Percentiles rank a stretch among this genome's conserved stretches.
These are phyloP conservation scores for Hirtodrosophila cameraria DNA, from an alignment of 2,888 invertebrate species.

Conservation along the genomic window DNA sequence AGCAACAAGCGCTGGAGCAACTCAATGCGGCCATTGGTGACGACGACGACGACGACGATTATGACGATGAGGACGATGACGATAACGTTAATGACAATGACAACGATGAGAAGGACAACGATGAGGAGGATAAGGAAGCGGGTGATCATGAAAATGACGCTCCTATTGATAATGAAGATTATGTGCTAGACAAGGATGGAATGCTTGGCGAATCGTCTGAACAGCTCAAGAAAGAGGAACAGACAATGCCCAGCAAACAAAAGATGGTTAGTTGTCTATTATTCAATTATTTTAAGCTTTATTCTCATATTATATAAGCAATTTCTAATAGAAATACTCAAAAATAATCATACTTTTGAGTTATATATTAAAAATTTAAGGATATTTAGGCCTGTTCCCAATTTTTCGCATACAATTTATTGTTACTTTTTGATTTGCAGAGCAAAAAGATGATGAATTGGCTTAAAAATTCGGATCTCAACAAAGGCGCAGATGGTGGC, in stretches of 20 bases:
- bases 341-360: no score
- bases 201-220: not conserved
- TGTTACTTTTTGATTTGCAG: slow-evolving; percentile 13
- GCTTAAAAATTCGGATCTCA: slow-evolving; percentile 83
- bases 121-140: slow-evolving; percentile 14
- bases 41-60: slow-evolving; percentile 65
- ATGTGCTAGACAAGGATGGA: not conserved
- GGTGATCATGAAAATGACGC: slow-evolving; percentile 15
- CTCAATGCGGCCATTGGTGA: slow-evolving; percentile 69
- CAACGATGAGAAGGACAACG: slow-evolving; percentile 15
- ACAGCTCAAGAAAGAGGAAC: slow-evolving; percentile 4
- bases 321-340: no score
- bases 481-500: slow-evolving; percentile 80
- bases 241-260: slow-evolving; percentile 21
- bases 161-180: slow-evolving; percentile 1
- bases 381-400: no score
- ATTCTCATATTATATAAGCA: no score
- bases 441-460: slow-evolving; percentile 76
- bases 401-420: no score
- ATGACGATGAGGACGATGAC: slow-evolving; percentile 53
- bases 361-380: no score
- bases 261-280: slow-evolving; percentile 45
- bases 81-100: slow-evolving; percentile 25
- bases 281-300: not conserved
- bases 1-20: slow-evolving; percentile 75